Base-by-base conservation (phyloP, 2,113 vertebrate genomes). In the Zapus hudsonius region DNA sequence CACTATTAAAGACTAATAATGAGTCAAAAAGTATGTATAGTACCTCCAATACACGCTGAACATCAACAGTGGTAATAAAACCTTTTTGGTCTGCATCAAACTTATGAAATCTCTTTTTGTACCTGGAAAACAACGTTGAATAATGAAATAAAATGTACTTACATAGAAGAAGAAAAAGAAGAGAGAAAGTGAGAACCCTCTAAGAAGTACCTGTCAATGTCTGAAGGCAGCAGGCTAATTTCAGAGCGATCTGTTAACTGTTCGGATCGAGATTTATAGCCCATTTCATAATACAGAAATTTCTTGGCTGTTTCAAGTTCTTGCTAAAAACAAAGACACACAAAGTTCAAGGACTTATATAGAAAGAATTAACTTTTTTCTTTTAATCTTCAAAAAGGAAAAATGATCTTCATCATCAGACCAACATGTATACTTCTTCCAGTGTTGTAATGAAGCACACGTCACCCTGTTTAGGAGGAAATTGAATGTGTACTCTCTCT, bases 241-340 rank as follows among this genome's bases (percentile, higher is more conserved):
- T 99, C 99, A 4, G 99, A 97, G 0, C 97, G 98, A 98, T 99
- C 98, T 72, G 98, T 98, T 66, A 99, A 96, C 79, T 99, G 99
- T 80, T 99, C 99, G 3, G 99, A 98, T 17, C 99, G 99, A 38
- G 99, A 98, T 96, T 99, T 99, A 98, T 99, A 99, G 96, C 99
- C 99, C 99, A 99, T 99, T 98, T 99, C 99, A 0, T 98, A 98
- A 91, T 99, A 99, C 15, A 99, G 96, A 84, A 99, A 99, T 74
- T 97, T 98, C 95, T 89, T 98, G 0, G 99, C 99, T 1, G 97
- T 96, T 73, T 99, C 98, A 8, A 99, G 98, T 97, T 99, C 98
- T 29, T 98, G 98, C 99, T 99, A 64, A 57, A 93, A 95, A 96
- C 22, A 95, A 86, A 79, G 31, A 94, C 20, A 95, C 38, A 47